Conservation (phyloP, 2,888 invertebrate genomes). For the Erynnis tages region DNA sequence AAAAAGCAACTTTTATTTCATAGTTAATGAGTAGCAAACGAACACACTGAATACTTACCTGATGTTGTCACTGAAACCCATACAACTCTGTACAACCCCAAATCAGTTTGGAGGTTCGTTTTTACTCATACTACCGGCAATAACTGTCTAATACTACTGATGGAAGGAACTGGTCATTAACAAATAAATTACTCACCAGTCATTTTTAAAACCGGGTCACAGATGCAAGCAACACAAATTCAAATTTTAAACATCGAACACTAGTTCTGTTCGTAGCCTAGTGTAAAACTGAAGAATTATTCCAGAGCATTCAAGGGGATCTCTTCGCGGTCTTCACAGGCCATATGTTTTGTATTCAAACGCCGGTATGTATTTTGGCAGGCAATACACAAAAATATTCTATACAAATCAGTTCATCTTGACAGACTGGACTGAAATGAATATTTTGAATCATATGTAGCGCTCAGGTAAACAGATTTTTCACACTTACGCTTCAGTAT, state of each 20-base stretch:
- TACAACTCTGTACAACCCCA: too few relatives aligned
- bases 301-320: conserved; percentile 59
- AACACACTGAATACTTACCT: too few relatives aligned
- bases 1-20: too few relatives aligned
- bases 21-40: too few relatives aligned
- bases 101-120: too few relatives aligned
- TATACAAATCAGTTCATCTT: neutral
- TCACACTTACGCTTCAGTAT: too few relatives aligned
- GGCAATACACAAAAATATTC: conserved; percentile 24
- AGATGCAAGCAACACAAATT: conserved; percentile 15
- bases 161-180: too few relatives aligned
- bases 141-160: too few relatives aligned
- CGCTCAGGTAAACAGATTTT: too few relatives aligned
- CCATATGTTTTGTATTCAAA: conserved; percentile 68
- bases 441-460: neutral
- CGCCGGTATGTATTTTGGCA: conserved; percentile 44
- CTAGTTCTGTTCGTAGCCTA: conserved; percentile 44
- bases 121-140: too few relatives aligned
- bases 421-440: neutral
- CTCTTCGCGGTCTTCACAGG: conserved; percentile 39
- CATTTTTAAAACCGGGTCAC: conserved; percentile 32
- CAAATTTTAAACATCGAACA: conserved; percentile 29
- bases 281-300: conserved; percentile 56
- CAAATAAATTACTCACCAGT: conserved; percentile 34
- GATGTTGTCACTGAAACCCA: too few relatives aligned